phyloP scores from a whole-genome alignment of 2,797 vertebrate genomes.

The Dryobates pubescens region DNA sequence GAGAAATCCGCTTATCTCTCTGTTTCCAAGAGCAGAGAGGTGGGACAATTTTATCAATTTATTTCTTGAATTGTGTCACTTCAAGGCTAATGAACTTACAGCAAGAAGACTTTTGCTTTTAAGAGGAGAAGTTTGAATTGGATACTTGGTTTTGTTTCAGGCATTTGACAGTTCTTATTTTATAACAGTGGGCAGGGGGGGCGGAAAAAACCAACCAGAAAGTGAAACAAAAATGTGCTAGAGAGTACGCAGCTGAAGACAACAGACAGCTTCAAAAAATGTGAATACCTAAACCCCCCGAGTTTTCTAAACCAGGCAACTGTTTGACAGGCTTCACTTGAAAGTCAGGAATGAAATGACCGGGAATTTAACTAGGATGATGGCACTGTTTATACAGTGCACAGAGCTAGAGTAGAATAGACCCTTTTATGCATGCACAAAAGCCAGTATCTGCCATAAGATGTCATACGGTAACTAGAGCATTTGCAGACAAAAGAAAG shows the following conservation, averaged over 20 bases:
- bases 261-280: not conserved
- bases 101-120: not conserved
- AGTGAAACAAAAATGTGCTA: not conserved
- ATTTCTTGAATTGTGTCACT: not conserved
- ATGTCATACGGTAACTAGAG: not conserved
- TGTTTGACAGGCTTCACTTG: not conserved
- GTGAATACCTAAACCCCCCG: accelerated
- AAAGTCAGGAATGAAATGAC: not conserved
- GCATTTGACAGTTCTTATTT: not conserved
- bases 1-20: not conserved
- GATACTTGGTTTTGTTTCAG: not conserved
- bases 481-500: not conserved
- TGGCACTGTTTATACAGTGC: not conserved
- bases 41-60: not conserved
- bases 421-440: not conserved
- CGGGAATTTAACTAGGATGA: not conserved
- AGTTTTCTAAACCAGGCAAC: not conserved
- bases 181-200: not conserved
- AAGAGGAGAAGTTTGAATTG: not conserved
- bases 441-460: not conserved
- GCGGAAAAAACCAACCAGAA: not conserved
- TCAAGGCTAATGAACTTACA: not conserved
- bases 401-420: not conserved
- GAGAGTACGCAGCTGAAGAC: not conserved
- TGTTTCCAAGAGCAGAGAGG: not conserved